Evolutionary conservation across 2,797 vertebrate species (phyloP).

Genomic region (Helarctos malayanus): DNA sequence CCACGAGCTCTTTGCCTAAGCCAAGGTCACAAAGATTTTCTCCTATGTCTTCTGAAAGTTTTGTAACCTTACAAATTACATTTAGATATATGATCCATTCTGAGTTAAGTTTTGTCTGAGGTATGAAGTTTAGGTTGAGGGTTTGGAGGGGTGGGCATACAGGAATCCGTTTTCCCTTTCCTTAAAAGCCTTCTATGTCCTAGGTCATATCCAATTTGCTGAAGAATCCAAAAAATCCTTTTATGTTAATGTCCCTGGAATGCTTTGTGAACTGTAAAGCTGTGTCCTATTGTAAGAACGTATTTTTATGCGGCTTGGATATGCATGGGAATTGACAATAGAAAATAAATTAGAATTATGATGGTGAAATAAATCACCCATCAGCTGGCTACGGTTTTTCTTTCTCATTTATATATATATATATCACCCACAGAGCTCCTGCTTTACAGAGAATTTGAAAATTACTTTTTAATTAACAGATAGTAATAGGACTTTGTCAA

Average conservation of each 20-base stretch:
- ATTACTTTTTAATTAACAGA: conserved; percentile 73
- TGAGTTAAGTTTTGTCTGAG: conserved; percentile 43
- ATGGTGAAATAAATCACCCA: conserved; percentile 45
- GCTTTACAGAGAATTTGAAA: conserved; percentile 69
- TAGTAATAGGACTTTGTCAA: conserved; percentile 69
- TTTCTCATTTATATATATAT: neutral
- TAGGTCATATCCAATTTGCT: conserved; percentile 12
- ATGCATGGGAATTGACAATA: conserved; percentile 22
- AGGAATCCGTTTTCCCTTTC: conserved; percentile 50
- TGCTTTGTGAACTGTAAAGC: conserved; percentile 12
- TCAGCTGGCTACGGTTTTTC: conserved; percentile 54
- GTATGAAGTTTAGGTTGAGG: conserved; percentile 21
- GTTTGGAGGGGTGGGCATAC: neutral
- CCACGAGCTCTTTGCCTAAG: conserved; percentile 32
- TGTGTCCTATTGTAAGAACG: conserved; percentile 7
- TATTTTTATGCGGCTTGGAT: conserved; percentile 55
- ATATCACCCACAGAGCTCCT: conserved; percentile 27
- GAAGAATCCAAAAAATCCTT: conserved; percentile 52
- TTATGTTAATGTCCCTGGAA: neutral
- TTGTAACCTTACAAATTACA: conserved; percentile 37
- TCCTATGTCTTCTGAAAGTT: conserved; percentile 37
- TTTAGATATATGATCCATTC: conserved; percentile 40
- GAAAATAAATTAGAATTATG: conserved; percentile 64
- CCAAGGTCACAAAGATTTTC: neutral
- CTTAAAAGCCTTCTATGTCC: neutral